phyloP scores from a whole-genome alignment of 2,797 vertebrate species.

The Lutjanus campechanus region DNA sequence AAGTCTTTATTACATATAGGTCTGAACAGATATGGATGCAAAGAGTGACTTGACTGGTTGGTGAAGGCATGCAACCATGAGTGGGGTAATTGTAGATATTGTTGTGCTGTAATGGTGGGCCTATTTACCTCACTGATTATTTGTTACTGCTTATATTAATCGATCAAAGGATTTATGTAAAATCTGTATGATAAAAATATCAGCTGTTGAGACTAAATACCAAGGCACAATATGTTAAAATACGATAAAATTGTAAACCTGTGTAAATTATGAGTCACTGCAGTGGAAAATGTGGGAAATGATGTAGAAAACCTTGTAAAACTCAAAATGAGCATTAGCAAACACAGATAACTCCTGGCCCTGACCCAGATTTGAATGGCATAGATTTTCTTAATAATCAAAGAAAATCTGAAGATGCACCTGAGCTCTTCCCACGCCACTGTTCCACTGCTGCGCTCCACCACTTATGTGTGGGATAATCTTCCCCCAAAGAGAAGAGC shows the following conservation, averaged over 20 bases:
- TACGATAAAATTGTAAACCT: background rate
- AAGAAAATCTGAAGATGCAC: slow-evolving; percentile 35
- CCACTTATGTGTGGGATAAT: slow-evolving; percentile 44
- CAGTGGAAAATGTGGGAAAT: background rate
- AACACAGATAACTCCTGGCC: slow-evolving; percentile 15
- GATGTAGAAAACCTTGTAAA: slow-evolving; percentile 4
- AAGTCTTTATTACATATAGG: no score
- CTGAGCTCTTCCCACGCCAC: slow-evolving; percentile 40
- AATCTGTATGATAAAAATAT: background rate
- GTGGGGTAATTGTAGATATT: background rate
- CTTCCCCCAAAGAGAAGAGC: slow-evolving; percentile 38
- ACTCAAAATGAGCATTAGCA: background rate
- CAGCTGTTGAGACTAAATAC: background rate
- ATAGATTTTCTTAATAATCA: slow-evolving; percentile 29
- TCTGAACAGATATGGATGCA: no score
- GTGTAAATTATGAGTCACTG: slow-evolving; percentile 1
- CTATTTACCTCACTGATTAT: background rate
- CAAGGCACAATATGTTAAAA: background rate
- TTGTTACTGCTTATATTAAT: background rate
- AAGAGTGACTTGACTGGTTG: no score
- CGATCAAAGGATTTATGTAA: background rate
- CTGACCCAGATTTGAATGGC: slow-evolving; percentile 38
- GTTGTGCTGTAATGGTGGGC: background rate
- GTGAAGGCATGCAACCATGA: no score
- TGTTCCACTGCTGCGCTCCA: slow-evolving; percentile 8